These are phyloP conservation scores for Pocota personata DNA, from an alignment of 2,888 invertebrate species.

Conservation along the genomic window DNA sequence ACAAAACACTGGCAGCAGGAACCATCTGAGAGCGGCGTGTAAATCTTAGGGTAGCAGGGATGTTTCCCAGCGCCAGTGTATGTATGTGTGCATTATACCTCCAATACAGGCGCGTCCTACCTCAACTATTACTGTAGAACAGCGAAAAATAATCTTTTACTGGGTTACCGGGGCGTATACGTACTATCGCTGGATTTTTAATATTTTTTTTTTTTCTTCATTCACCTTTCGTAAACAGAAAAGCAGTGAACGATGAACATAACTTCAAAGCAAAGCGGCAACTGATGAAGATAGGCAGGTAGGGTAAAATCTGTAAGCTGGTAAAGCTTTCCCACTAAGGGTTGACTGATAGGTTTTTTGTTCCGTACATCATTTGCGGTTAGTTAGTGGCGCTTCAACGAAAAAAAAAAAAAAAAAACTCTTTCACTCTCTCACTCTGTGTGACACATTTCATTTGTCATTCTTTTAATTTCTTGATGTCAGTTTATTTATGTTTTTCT, in stretches of 20 bases:
- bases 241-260: constrained; percentile 5
- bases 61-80: not conserved
- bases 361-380: constrained; percentile 63
- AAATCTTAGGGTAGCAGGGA: constrained; percentile 15
- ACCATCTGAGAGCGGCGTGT: constrained; percentile 26
- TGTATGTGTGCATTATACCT: constrained; percentile 24
- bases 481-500: constrained; percentile 37
- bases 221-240: constrained; percentile 68
- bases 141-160: constrained; percentile 12
- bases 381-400: constrained; percentile 55
- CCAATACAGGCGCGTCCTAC: constrained; percentile 47
- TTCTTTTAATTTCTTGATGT: constrained; percentile 64
- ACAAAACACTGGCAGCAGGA: constrained; percentile 16
- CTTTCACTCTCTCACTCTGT: constrained; percentile 1
- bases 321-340: constrained; percentile 24
- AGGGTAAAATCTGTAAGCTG: not conserved
- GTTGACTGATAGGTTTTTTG: constrained; percentile 62
- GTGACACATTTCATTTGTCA: constrained; percentile 67
- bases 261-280: constrained; percentile 14
- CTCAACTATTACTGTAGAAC: constrained; percentile 43
- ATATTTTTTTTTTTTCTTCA: too few relatives aligned
- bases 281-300: constrained; percentile 22
- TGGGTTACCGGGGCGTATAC: constrained; percentile 69
- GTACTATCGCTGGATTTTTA: constrained; percentile 48
- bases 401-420: constrained; percentile 21